phyloP scores from a whole-genome alignment of 2,888 invertebrate species.

The Pelosia muscerda region DNA sequence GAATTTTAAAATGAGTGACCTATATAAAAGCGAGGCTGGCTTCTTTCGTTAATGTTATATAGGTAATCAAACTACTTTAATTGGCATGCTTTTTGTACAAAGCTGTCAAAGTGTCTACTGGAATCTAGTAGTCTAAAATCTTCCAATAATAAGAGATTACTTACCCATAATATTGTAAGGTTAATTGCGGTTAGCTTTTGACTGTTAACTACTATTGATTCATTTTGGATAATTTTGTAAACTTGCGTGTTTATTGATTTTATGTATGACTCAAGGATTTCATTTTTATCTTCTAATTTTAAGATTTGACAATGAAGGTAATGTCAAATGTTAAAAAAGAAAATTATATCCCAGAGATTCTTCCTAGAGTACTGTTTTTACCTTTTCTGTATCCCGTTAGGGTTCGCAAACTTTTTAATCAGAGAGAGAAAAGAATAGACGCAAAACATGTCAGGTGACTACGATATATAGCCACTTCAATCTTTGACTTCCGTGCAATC shows the following conservation, averaged over 20 bases:
- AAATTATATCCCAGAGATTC: conserved; percentile 16
- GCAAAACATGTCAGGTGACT: conserved; percentile 4
- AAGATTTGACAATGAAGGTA: conserved; percentile 64
- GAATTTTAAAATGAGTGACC: conserved; percentile 6
- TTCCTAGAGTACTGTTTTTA: conserved; percentile 11
- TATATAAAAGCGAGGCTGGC: conserved; percentile 64
- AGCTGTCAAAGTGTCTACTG: conserved; percentile 67
- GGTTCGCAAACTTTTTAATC: not conserved
- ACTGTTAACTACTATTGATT: conserved; percentile 53
- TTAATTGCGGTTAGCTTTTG: conserved; percentile 32
- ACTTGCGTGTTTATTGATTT: conserved; percentile 47
- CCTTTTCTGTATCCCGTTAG: conserved; percentile 3
- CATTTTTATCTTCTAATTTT: conserved; percentile 77
- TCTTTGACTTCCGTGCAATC: not conserved
- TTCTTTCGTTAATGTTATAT: conserved; percentile 50
- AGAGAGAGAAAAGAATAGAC: not conserved
- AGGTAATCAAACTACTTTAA: conserved; percentile 49
- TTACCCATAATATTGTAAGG: conserved; percentile 72
- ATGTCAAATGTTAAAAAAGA: conserved; percentile 34
- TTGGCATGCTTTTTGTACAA: conserved; percentile 78
- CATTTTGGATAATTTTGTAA: conserved; percentile 46
- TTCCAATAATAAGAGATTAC: conserved; percentile 40
- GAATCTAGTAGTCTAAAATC: conserved; percentile 46
- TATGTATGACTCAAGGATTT: conserved; percentile 61
- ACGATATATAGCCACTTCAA: no score